These are phyloP conservation scores for Diabrotica undecimpunctata DNA, from an alignment of 1,140 invertebrate genomes.

Conservation along the genomic window DNA sequence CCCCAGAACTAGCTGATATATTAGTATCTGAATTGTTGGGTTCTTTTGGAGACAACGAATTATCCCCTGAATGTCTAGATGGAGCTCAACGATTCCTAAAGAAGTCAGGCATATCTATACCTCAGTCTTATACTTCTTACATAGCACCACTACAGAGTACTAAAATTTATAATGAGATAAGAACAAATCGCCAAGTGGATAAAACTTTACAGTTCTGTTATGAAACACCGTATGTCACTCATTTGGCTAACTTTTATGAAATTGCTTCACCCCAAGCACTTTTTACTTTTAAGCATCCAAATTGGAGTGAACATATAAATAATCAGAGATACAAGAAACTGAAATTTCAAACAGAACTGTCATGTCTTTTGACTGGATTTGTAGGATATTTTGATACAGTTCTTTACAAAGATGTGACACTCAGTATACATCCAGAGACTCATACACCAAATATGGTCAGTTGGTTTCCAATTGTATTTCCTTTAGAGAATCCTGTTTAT, in stretches of 20 bases:
- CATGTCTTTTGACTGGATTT: slow-evolving; percentile 87
- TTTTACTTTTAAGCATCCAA: slow-evolving; percentile 89
- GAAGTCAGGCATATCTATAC: slow-evolving; percentile 89
- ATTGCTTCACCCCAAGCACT: slow-evolving; percentile 70
- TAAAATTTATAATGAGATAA: slow-evolving; percentile 72
- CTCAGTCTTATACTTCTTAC: slow-evolving; percentile 85
- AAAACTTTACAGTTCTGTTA: slow-evolving; percentile 40
- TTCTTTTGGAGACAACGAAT: slow-evolving; percentile 98
- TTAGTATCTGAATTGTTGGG: slow-evolving; percentile 95
- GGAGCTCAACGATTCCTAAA: slow-evolving; percentile 87
- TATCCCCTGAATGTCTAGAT: slow-evolving; percentile 97
- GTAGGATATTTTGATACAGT: slow-evolving; percentile 91
- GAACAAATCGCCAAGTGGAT: slow-evolving; percentile 38
- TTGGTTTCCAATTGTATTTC: slow-evolving; percentile 97
- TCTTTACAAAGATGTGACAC: slow-evolving; percentile 77
- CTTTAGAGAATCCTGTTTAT: slow-evolving; percentile 74
- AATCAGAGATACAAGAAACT: slow-evolving; percentile 73
- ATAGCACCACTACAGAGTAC: slow-evolving; percentile 80
- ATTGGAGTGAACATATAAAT: slow-evolving; percentile 60
- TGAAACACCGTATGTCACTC: slow-evolving; percentile 90
- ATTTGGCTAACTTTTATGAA: slow-evolving; percentile 85
- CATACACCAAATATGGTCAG: slow-evolving; percentile 88
- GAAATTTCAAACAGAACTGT: slow-evolving; percentile 66
- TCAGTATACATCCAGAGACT: slow-evolving; percentile 87
- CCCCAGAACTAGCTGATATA: slow-evolving; percentile 87